Percentiles rank a stretch among this genome's conserved stretches.
Evolutionary conservation across 1,140 invertebrate species (phyloP).

Genomic region (Pemphigus obesinymphae): DNA sequence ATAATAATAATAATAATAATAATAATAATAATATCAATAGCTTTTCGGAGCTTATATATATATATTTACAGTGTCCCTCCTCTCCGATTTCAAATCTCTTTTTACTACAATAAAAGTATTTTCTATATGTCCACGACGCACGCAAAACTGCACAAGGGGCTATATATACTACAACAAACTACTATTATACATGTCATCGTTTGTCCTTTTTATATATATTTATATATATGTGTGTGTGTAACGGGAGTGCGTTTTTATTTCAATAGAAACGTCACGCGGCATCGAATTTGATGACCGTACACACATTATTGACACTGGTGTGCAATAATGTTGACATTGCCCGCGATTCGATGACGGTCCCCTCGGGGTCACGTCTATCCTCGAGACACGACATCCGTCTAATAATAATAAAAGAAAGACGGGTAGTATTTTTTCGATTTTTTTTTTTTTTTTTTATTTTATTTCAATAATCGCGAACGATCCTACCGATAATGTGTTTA

Average conservation of each 20-base stretch:
- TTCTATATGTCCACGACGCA: not conserved
- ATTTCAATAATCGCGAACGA: conserved; percentile 37
- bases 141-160: not conserved
- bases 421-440: not conserved
- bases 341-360: not conserved
- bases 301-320: conserved; percentile 38
- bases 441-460: not conserved
- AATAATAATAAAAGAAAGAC: conserved; percentile 38
- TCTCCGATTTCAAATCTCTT: conserved; percentile 40
- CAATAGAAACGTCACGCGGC: conserved; percentile 39
- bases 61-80: not conserved
- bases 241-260: conserved; percentile 35
- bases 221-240: not conserved
- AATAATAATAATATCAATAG: conserved; percentile 37
- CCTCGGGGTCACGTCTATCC: conserved; percentile 7
- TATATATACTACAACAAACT: not conserved
- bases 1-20: too few species aligned
- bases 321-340: conserved; percentile 40
- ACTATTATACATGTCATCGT: not conserved
- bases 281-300: conserved; percentile 40
- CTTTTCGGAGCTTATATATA: not conserved
- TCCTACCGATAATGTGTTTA: conserved; percentile 31
- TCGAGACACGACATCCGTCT: conserved; percentile 23
- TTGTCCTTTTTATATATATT: conserved; percentile 24
- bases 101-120: conserved; percentile 11